Conservation (phyloP, 2,113 vertebrate genomes). For the human (Homo sapiens) region DNA sequence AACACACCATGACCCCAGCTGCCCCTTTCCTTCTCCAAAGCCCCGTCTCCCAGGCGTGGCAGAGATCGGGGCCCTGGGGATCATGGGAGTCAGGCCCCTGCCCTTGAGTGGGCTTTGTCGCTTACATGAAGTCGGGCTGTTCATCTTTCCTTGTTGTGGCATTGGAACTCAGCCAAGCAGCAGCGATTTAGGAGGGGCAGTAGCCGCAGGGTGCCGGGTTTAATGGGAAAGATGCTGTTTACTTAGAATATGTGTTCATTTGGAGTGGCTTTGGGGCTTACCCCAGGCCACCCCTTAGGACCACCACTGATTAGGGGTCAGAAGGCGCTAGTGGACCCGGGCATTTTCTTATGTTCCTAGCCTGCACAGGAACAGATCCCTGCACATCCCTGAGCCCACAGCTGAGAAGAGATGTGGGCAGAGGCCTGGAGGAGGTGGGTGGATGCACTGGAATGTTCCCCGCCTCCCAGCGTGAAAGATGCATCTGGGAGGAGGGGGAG, state of each 20-base stretch:
- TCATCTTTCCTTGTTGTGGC: neutral
- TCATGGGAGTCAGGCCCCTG: neutral
- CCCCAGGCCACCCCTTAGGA: neutral
- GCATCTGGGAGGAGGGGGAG: neutral
- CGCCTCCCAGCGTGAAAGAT: neutral
- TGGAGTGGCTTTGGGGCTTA: neutral
- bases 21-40: constrained; percentile 31
- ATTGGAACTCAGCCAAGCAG: accelerated
- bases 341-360: neutral
- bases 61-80: neutral
- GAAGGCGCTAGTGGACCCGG: neutral
- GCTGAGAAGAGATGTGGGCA: neutral
- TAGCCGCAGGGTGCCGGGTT: neutral
- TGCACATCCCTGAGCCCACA: neutral
- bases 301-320: neutral
- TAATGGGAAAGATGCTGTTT: neutral
- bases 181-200: neutral
- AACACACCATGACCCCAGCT: constrained; percentile 36
- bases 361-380: neutral
- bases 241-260: neutral
- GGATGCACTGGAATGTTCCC: neutral
- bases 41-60: neutral
- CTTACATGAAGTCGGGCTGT: accelerated
- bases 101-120: neutral
- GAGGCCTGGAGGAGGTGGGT: neutral